Evolutionary conservation across 2,113 vertebrate species (phyloP).

Genomic region (Chunga burmeisteri): DNA sequence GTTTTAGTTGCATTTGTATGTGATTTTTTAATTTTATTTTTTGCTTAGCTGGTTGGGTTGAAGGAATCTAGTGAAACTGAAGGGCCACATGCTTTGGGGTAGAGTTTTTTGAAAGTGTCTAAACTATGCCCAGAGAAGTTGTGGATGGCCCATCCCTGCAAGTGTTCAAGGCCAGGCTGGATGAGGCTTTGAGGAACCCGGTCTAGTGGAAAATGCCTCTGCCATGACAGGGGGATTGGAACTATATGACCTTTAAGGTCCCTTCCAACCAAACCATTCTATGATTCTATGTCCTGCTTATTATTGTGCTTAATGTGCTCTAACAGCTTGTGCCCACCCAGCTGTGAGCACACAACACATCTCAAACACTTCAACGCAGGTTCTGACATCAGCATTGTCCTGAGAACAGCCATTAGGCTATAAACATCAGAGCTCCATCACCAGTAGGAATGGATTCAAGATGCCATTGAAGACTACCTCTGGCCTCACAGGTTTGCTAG

Average conservation of each 20-base stretch:
- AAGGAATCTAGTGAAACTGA: background rate
- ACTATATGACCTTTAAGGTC: no score
- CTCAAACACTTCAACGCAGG: background rate
- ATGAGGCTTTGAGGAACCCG: no score
- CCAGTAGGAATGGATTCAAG: background rate
- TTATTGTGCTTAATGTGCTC: background rate
- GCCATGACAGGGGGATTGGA: no score
- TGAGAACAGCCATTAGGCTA: background rate
- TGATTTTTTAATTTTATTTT: background rate
- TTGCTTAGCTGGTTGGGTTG: background rate
- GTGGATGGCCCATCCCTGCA: no score
- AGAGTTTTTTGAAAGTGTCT: background rate
- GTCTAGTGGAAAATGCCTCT: no score
- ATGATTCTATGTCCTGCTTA: background rate
- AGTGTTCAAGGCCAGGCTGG: no score
- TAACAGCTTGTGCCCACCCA: background rate
- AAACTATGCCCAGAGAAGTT: background rate
- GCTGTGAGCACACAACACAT: background rate
- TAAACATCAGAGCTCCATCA: background rate
- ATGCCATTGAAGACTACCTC: background rate
- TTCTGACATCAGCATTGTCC: background rate
- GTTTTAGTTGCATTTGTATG: background rate
- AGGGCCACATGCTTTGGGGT: background rate
- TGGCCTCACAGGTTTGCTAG: background rate
- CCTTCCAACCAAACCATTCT: no score